Conservation (phyloP, 2,113 vertebrate genomes). For the Camelus bactrianus region DNA sequence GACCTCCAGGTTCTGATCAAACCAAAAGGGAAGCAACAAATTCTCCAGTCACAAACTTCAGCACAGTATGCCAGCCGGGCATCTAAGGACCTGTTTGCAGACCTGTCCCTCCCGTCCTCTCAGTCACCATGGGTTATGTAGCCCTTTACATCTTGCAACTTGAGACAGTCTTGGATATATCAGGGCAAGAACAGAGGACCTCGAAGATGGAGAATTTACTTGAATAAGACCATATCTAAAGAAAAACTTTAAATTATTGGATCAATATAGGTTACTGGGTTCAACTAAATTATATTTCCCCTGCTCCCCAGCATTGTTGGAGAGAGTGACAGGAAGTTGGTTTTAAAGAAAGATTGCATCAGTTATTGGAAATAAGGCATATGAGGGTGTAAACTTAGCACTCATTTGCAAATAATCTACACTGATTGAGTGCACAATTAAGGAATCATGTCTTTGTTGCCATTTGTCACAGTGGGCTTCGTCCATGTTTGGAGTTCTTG, state of each 20-base stretch:
- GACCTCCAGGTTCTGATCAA: not conserved
- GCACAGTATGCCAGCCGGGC: not conserved
- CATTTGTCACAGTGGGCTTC: not conserved
- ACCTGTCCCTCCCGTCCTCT: not conserved
- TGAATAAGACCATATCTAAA: not conserved
- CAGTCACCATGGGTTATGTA: no score
- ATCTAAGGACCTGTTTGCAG: accelerated
- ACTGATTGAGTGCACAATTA: not conserved
- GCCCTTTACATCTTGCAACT: not conserved
- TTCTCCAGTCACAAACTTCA: not conserved
- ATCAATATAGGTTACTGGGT: not conserved
- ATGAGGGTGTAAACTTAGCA: not conserved
- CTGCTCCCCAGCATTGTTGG: not conserved
- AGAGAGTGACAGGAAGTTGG: not conserved
- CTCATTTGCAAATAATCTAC: not conserved
- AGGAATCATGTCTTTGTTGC: not conserved
- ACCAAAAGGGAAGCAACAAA: not conserved
- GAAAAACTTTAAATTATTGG: not conserved
- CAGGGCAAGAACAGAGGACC: not conserved
- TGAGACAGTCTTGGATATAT: not conserved
- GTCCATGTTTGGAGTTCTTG: not conserved
- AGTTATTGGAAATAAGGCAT: not conserved
- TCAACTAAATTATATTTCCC: constrained; percentile 23
- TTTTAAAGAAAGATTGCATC: not conserved
- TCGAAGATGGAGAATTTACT: not conserved